A percentile compares a stretch with the other conserved stretches of the same genome.
phyloP scores from a whole-genome alignment of 2,113 vertebrate species.

The Deroptyus accipitrinus region DNA sequence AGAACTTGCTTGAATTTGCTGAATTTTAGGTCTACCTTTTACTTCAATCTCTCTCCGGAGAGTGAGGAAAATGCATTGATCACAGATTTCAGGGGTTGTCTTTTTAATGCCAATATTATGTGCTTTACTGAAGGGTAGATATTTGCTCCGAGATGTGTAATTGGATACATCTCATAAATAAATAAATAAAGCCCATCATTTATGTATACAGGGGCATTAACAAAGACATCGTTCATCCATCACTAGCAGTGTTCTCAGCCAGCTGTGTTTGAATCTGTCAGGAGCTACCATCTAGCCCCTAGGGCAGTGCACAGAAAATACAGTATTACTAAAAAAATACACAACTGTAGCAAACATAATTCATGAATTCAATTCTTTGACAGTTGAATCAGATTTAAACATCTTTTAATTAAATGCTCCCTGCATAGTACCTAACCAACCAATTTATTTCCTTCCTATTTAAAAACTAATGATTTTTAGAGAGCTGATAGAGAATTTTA shows the following conservation, averaged over 20 bases:
- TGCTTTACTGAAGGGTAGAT: neutral
- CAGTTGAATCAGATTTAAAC: slow-evolving; percentile 37
- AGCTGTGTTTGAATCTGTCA: slow-evolving; percentile 39
- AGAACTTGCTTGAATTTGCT: neutral
- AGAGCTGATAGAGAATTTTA: neutral
- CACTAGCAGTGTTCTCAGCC: slow-evolving; percentile 36
- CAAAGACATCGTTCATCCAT: slow-evolving; percentile 55
- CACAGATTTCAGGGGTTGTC: neutral
- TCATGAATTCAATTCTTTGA: slow-evolving; percentile 6
- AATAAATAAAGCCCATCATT: slow-evolving; percentile 53
- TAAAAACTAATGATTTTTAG: slow-evolving; percentile 13
- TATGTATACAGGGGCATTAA: slow-evolving; percentile 57
- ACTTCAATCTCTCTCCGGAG: neutral
- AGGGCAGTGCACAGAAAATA: slow-evolving; percentile 3
- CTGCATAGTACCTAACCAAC: slow-evolving; percentile 10
- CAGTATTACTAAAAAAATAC: neutral
- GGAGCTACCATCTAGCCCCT: slow-evolving; percentile 27
- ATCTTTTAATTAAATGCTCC: slow-evolving; percentile 41
- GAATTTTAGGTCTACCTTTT: neutral
- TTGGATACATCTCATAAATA: slow-evolving; percentile 58
- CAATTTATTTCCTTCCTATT: slow-evolving; percentile 15
- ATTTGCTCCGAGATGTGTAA: slow-evolving; percentile 33
- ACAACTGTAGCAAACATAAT: slow-evolving; percentile 34
- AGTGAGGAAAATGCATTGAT: neutral
- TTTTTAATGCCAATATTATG: slow-evolving; percentile 12